Evolutionary conservation across 1,140 invertebrate species (phyloP).

Genomic region (Sycobia sp.): DNA sequence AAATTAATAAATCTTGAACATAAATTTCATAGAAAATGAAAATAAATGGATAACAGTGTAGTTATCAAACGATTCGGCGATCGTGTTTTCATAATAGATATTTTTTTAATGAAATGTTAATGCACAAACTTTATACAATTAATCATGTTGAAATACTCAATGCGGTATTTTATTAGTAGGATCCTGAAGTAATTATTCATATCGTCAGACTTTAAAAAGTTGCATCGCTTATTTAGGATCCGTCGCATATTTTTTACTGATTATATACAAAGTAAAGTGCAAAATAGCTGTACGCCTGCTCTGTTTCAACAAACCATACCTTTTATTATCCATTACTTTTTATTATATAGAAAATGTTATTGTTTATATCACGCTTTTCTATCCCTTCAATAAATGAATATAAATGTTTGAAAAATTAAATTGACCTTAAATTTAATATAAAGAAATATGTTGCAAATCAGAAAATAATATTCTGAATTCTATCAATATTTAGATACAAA

Average conservation of each 20-base stretch:
- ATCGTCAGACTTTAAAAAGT: conserved; percentile 5
- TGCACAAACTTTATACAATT: conserved; percentile 24
- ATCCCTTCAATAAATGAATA: not conserved
- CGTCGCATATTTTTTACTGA: conserved; percentile 11
- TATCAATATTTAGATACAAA: conserved; percentile 6
- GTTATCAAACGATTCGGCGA: conserved; percentile 13
- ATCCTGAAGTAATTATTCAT: conserved; percentile 7
- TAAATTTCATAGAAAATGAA: not conserved
- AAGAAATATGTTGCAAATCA: not conserved
- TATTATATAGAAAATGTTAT: conserved; percentile 28
- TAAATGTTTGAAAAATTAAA: conserved; percentile 3
- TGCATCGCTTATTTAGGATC: conserved; percentile 14
- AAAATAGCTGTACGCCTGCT: conserved; percentile 16
- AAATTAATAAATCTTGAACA: not conserved
- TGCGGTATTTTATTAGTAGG: not conserved
- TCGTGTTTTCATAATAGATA: not conserved
- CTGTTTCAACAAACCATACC: conserved; percentile 7
- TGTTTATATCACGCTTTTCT: conserved; percentile 15
- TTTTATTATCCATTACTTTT: conserved; percentile 7
- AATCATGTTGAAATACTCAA: conserved; percentile 5
- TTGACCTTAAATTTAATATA: not conserved
- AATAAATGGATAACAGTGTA: not conserved
- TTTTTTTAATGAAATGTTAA: conserved; percentile 15
- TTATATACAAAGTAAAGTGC: conserved; percentile 33
- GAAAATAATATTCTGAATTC: not conserved